A percentile compares a stretch with the other conserved stretches of the same genome.
These are phyloP conservation scores for Telenomus remus DNA, from an alignment of 1,140 invertebrate genomes.

Conservation along the genomic window DNA sequence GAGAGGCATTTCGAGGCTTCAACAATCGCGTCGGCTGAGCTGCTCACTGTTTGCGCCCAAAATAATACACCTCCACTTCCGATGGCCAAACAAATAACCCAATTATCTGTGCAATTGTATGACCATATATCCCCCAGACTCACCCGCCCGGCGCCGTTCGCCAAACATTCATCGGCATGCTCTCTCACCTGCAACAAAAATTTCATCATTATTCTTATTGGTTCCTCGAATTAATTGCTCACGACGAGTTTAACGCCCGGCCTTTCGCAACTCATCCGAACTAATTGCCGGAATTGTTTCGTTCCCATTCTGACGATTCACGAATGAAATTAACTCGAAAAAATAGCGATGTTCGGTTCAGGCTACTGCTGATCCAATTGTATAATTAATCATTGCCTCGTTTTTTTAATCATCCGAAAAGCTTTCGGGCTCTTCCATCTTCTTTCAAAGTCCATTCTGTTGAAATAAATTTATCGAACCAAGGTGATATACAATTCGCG, in stretches of 20 bases:
- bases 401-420: not conserved
- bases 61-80: slow-evolving; percentile 15
- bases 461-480: not conserved
- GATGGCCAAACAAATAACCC: slow-evolving; percentile 40
- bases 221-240: not conserved
- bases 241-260: not conserved
- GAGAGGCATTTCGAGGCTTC: slow-evolving; percentile 21
- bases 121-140: slow-evolving; percentile 31
- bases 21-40: slow-evolving; percentile 27
- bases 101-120: slow-evolving; percentile 44
- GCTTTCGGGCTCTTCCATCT: too few species aligned
- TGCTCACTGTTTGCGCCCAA: slow-evolving; percentile 33
- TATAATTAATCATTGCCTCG: not conserved
- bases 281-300: slow-evolving; percentile 16
- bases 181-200: slow-evolving; percentile 40
- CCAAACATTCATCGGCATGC: slow-evolving; percentile 18
- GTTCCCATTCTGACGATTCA: slow-evolving; percentile 24
- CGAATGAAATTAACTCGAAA: slow-evolving; percentile 24
- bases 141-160: slow-evolving; percentile 1
- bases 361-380: too few species aligned
- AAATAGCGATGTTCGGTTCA: slow-evolving; percentile 2
- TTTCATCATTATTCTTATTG: slow-evolving; percentile 24
- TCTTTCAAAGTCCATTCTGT: too few species aligned
- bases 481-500: too few species aligned
- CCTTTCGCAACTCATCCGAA: slow-evolving; percentile 18